phyloP scores from a whole-genome alignment of 2,888 invertebrate genomes.

The Cenopis cana region DNA sequence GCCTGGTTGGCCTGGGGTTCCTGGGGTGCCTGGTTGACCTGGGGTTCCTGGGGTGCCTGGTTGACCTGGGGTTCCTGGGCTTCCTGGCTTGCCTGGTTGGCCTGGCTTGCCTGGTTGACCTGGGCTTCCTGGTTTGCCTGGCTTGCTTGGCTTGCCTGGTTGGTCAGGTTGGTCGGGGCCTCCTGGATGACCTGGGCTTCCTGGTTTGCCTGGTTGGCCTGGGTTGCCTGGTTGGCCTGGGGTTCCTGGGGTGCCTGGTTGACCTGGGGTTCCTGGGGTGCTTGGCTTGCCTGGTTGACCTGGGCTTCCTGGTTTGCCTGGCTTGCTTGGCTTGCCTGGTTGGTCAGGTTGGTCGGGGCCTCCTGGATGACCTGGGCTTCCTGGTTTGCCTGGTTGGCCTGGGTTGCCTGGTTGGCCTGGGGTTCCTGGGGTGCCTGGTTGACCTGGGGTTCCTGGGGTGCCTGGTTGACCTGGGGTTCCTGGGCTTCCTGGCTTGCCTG shows the following conservation, averaged over 20 bases:
- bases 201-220: neutral
- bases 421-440: neutral
- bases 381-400: neutral
- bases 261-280: neutral
- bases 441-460: neutral
- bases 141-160: conserved; percentile 12
- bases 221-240: neutral
- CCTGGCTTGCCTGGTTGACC: neutral
- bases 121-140: conserved; percentile 18
- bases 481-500: neutral
- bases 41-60: conserved; percentile 30
- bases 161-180: neutral
- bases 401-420: neutral
- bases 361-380: neutral
- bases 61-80: conserved; percentile 8
- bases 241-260: neutral
- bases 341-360: neutral
- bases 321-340: neutral
- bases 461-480: neutral
- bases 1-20: neutral
- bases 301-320: neutral
- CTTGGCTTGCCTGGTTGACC: neutral
- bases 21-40: conserved; percentile 15
- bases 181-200: neutral
- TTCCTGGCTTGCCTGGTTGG: conserved; percentile 12